Conservation (phyloP, 1,140 invertebrate genomes). For the Acromyrmex charruanus region DNA sequence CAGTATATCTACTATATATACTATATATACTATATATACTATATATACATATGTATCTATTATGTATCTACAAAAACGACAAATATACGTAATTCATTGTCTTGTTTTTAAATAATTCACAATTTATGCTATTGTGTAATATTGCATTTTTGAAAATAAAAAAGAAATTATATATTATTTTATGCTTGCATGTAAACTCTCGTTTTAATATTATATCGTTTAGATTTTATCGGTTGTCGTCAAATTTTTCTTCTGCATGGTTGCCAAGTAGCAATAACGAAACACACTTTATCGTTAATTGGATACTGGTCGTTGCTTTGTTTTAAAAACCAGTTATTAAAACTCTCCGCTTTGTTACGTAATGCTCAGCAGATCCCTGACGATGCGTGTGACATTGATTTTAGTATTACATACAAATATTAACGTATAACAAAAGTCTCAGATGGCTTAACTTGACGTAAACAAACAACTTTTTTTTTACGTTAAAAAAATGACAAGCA, state of each 20-base stretch:
- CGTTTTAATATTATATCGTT: too few relatives aligned
- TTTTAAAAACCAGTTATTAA: constrained; percentile 31
- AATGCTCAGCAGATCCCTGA: background rate
- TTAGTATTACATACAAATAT: background rate
- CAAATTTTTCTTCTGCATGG: background rate
- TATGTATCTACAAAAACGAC: background rate
- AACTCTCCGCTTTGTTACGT: background rate
- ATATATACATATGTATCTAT: background rate
- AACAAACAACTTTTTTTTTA: background rate
- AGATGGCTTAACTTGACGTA: background rate
- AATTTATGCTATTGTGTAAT: background rate
- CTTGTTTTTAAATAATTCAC: background rate
- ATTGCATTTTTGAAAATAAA: background rate
- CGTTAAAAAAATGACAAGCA: background rate
- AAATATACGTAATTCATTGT: background rate
- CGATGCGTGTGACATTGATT: background rate
- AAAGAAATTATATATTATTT: background rate
- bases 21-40: background rate
- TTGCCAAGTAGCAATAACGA: background rate
- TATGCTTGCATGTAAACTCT: background rate
- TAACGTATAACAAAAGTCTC: background rate
- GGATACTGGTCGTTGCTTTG: background rate
- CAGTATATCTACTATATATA: background rate
- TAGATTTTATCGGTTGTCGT: too few relatives aligned
- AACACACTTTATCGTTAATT: constrained; percentile 7